Evolutionary conservation across 2,797 vertebrate genomes (phyloP).

Genomic region (Manis pentadactyla): DNA sequence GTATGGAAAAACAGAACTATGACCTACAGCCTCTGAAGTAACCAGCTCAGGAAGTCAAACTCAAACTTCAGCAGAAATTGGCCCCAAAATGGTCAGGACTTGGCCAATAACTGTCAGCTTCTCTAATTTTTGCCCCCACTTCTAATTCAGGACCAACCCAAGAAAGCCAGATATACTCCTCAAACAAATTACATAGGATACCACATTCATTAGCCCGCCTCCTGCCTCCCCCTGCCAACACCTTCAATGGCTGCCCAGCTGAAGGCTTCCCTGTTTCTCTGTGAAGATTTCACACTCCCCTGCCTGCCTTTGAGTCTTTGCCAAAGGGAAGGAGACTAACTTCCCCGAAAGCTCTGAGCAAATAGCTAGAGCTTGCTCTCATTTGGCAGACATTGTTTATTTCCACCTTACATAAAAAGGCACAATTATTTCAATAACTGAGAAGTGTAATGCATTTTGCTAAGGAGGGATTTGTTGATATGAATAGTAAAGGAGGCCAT

Average conservation of each 20-base stretch:
- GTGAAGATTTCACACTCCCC: background rate
- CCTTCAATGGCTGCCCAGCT: background rate
- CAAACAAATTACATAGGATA: no score
- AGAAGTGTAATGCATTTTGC: background rate
- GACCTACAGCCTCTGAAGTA: background rate
- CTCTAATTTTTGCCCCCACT: background rate
- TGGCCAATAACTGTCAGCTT: background rate
- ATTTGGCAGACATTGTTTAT: background rate
- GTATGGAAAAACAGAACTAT: background rate
- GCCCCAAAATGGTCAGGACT: background rate
- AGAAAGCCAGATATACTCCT: background rate
- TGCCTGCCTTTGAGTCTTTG: background rate
- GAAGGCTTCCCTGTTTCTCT: background rate
- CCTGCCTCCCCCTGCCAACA: background rate
- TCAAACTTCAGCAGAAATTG: background rate
- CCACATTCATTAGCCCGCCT: rapidly evolving
- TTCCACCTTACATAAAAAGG: background rate
- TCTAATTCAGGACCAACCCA: background rate
- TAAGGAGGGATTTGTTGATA: background rate
- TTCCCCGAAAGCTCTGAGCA: background rate
- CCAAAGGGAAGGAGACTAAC: background rate
- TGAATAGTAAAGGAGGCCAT: background rate
- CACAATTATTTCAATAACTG: background rate
- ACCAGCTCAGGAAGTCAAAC: background rate
- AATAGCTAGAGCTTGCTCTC: background rate